Evolutionary conservation across 2,797 vertebrate genomes (phyloP).

Genomic region (Phoxinus dragarum): DNA sequence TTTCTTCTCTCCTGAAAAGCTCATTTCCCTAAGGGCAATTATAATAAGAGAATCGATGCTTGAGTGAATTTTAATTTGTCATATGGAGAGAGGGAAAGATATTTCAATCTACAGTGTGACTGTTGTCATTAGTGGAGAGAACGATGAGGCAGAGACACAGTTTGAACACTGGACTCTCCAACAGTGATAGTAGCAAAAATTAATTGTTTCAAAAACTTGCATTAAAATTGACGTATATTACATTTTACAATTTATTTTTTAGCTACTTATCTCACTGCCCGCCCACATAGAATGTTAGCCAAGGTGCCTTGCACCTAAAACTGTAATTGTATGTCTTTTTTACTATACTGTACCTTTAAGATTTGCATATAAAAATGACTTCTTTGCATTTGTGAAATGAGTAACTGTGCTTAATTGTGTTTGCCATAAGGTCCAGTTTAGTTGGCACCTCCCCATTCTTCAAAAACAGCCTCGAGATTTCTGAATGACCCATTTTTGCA

Average conservation of each 20-base stretch:
- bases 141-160: slow-evolving; percentile 30
- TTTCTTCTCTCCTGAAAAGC: slow-evolving; percentile 53
- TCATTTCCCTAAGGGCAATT: slow-evolving; percentile 64
- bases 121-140: slow-evolving; percentile 56
- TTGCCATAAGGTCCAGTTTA: neutral
- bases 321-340: neutral
- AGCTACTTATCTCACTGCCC: neutral
- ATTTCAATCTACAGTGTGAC: slow-evolving; percentile 62
- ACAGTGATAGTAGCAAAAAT: neutral
- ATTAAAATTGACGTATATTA: neutral
- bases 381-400: neutral
- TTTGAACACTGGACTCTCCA: slow-evolving; percentile 4
- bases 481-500: slow-evolving; percentile 17
- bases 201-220: neutral
- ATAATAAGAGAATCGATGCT: slow-evolving; percentile 66
- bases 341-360: neutral
- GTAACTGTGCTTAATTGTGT: neutral
- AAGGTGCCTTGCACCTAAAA: neutral
- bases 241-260: neutral
- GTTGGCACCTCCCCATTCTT: neutral
- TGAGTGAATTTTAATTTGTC: slow-evolving; percentile 68
- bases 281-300: neutral
- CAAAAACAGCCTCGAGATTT: neutral
- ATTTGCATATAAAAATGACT: neutral
- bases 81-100: slow-evolving; percentile 59